Percentiles rank a stretch among this genome's conserved stretches.
Conservation (phyloP, 2,888 invertebrate genomes). For the Drosophila multiciliata region DNA sequence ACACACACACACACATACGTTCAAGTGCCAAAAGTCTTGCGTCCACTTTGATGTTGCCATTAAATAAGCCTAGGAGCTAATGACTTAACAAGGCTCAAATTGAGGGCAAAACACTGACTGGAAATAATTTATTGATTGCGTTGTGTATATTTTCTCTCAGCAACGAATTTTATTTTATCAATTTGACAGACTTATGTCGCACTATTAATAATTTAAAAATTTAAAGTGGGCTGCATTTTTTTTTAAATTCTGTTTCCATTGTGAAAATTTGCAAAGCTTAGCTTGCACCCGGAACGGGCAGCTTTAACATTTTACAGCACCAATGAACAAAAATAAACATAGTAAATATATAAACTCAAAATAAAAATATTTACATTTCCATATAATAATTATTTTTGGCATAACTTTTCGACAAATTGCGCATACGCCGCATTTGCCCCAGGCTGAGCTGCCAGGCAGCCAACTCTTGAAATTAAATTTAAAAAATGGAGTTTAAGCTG, state of each 20-base stretch:
- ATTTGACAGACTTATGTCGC: neutral
- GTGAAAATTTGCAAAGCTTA: neutral
- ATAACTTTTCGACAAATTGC: constrained; percentile 4
- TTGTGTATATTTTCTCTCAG: neutral
- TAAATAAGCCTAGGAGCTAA: constrained; percentile 52
- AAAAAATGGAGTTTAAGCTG: constrained; percentile 17
- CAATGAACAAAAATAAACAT: neutral
- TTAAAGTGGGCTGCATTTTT: neutral
- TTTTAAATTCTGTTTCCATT: neutral
- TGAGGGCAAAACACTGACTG: neutral
- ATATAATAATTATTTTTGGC: neutral
- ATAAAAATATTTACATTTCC: neutral
- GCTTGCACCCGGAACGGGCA: neutral
- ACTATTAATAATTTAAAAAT: neutral
- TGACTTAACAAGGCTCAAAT: constrained; percentile 35
- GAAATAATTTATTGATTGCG: neutral
- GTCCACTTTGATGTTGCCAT: constrained; percentile 42
- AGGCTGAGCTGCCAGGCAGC: constrained; percentile 9
- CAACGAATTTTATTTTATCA: neutral
- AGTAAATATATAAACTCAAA: neutral
- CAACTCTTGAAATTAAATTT: constrained; percentile 6
- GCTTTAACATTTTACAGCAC: no score
- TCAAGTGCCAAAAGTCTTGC: constrained; percentile 48
- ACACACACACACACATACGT: constrained; percentile 10
- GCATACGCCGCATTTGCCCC: constrained; percentile 6